These are phyloP conservation scores for Dasypolia templi DNA, from an alignment of 2,888 invertebrate genomes.

Conservation along the genomic window DNA sequence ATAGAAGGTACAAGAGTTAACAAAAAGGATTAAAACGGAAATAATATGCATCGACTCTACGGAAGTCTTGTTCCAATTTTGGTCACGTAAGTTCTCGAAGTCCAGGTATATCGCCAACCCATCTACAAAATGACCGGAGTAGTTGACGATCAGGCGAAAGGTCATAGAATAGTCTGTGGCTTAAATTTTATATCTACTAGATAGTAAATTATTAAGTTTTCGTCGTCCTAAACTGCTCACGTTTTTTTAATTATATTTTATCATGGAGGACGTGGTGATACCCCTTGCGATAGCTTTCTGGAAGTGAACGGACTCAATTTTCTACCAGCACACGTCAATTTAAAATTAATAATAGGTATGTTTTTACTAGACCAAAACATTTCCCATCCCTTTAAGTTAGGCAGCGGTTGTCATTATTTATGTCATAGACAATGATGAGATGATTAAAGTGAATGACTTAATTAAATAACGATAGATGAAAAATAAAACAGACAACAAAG, in stretches of 20 bases:
- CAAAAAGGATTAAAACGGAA: no score
- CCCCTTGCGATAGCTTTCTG: background rate
- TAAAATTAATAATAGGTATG: background rate
- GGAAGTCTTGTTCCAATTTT: conserved; percentile 46
- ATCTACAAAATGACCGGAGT: conserved; percentile 41
- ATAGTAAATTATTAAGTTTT: conserved; percentile 20
- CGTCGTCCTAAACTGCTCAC: background rate
- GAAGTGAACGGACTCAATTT: background rate
- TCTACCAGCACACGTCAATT: background rate
- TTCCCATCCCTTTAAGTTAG: no score
- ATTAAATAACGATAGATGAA: background rate
- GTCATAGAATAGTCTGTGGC: conserved; percentile 7
- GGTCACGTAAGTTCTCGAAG: conserved; percentile 63
- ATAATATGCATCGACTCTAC: conserved; percentile 35
- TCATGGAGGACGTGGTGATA: conserved; percentile 2
- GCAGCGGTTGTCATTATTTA: background rate
- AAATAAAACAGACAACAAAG: no score
- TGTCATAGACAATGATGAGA: background rate
- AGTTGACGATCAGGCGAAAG: conserved; percentile 21
- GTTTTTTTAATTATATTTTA: background rate
- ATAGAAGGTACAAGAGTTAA: no score
- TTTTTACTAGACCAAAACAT: no score
- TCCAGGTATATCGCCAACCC: conserved; percentile 43
- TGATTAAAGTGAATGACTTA: background rate
- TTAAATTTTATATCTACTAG: conserved; percentile 21